Evolutionary conservation across 64 coral and sea anemone genomes (phyloP).

Genomic region (Orbicella faveolata): DNA sequence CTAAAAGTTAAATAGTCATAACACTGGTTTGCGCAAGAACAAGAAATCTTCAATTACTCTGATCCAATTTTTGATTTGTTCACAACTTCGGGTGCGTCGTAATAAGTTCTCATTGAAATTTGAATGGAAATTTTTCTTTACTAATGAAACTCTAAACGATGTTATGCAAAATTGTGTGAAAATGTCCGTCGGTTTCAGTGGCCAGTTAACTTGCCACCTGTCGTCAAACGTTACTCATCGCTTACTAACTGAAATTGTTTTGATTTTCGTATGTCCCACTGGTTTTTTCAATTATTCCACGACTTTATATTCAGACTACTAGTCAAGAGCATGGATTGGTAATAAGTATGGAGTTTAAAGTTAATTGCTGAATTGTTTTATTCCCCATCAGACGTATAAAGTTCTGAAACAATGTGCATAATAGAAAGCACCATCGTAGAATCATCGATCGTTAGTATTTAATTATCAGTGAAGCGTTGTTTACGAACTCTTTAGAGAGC

Average conservation of each 20-base stretch:
- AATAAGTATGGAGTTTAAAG: constrained; percentile 4
- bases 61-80: background rate
- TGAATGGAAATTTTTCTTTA: background rate
- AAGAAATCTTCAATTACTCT: background rate
- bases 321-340: background rate
- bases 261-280: background rate
- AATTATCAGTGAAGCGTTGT: constrained; percentile 11
- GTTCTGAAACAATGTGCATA: background rate
- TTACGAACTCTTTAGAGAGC: constrained; percentile 3
- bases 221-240: background rate
- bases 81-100: background rate
- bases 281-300: constrained; percentile 29
- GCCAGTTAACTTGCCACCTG: background rate
- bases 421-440: background rate
- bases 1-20: background rate
- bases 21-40: background rate
- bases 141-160: background rate
- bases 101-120: background rate
- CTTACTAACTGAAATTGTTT: background rate
- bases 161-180: background rate
- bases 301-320: background rate
- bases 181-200: background rate
- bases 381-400: background rate
- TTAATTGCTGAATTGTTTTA: constrained; percentile 29
- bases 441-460: constrained; percentile 20